Evolutionary conservation across 2,888 invertebrate genomes (phyloP), one percentile per base, ranked within the genome.

Genomic region (Ypsolopha scabrella): DNA sequence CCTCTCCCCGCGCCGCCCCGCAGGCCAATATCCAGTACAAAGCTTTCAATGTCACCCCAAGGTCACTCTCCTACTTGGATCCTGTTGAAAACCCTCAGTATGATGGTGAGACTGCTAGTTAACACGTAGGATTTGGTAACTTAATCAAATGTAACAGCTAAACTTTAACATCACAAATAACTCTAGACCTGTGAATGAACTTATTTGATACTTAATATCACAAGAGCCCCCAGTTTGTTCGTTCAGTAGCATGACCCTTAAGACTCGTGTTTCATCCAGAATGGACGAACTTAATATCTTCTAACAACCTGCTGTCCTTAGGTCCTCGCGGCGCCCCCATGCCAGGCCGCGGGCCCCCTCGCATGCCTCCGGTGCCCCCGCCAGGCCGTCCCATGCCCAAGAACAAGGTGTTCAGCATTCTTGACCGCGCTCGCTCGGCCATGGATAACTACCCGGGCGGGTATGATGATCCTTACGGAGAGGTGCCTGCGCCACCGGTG

Each of bases 341-440:
- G 55, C 63, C 55, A 55, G 57, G 51, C 55, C 66, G 61, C 57
- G 69, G 63, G 51, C 64, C 60, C 58, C 68, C 63, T 53, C 67
- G 63, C 56, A 64, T 62, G 36, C 68, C 68, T 38, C 65, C 67
- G 41, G 61, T 73, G 6, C 81, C 80, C n/a, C 65, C 77, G 52
- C 82, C 82, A 50, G 88, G 88, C 57, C 82, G 80, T 64, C 88
- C 85, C 48, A 88, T 90, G 69, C 89, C 90, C 54, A 94, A 94
- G 79, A 90, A 92, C 54, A 94, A 94, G 85, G 94, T 94, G 54
- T 89, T 94, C 85, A 94, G 94, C 57, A 95, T 95, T 63, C 81
- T 95, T 61, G 94, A 94, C 75, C 89, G 94, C 52, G 94, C 94
- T 0, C 88, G 94, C 51, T 89, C 90, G 33, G 94, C 94, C 36